phyloP scores from a whole-genome alignment of 30 jellyfish, hydroid and myxozoan species.

The Sanderia malayensis region DNA sequence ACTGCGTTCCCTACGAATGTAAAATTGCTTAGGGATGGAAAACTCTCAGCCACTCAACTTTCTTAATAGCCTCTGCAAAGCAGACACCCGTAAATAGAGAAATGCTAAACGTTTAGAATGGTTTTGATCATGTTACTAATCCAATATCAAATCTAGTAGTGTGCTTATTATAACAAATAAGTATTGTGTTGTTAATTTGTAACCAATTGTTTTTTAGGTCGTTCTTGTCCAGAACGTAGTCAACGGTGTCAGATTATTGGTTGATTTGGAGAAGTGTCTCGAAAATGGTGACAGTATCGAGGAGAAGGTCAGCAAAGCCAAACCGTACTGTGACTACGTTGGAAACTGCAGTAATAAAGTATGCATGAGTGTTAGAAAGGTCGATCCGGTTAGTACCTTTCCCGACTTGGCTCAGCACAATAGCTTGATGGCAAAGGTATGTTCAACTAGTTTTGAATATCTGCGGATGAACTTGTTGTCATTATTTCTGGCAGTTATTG shows the following conservation, averaged over 20 bases:
- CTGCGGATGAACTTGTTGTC: background rate
- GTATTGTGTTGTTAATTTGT: too few species aligned
- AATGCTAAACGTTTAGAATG: too few species aligned
- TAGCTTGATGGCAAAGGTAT: conserved; percentile 54
- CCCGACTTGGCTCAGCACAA: conserved; percentile 60
- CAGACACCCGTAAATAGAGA: too few species aligned
- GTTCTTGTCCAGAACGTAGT: conserved; percentile 60
- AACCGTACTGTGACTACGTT: conserved; percentile 9
- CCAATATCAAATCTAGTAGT: too few species aligned
- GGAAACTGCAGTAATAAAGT: background rate
- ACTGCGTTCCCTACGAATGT: too few species aligned
- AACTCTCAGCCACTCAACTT: too few species aligned
- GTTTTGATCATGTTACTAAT: too few species aligned
- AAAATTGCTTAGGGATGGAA: too few species aligned
- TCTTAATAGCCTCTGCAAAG: too few species aligned
- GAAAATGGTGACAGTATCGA: conserved; percentile 43
- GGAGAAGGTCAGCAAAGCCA: conserved; percentile 26
- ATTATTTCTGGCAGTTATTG: too few species aligned
- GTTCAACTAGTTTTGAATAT: background rate
- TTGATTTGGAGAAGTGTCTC: conserved; percentile 52
- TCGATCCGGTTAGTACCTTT: conserved; percentile 7
- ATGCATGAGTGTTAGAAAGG: background rate
- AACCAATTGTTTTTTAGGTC: too few species aligned
- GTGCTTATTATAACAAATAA: too few species aligned
- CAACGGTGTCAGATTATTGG: conserved; percentile 61